Conservation (phyloP, 2,113 vertebrate genomes). For the Meles meles region DNA sequence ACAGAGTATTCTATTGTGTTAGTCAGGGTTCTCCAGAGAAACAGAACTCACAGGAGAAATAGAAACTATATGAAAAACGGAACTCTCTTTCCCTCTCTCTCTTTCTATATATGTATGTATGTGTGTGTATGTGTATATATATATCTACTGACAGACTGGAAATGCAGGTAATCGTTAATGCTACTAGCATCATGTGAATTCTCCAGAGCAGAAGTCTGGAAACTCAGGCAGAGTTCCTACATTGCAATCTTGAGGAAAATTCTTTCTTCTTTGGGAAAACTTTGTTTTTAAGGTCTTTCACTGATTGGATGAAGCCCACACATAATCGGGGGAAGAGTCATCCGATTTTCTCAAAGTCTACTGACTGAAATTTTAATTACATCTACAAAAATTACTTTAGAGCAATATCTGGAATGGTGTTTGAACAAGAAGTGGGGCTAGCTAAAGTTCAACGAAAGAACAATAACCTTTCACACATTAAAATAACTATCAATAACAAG, state of each 20-base stretch:
- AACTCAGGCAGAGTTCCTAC: neutral
- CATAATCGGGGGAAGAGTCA: neutral
- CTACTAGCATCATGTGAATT: neutral
- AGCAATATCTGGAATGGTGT: neutral
- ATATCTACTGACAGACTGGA: neutral
- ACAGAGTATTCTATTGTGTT: neutral
- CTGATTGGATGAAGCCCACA: neutral
- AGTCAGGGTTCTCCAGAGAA: neutral
- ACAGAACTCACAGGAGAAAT: neutral
- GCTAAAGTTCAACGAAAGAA: neutral
- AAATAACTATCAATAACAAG: neutral
- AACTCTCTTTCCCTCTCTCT: too few species aligned
- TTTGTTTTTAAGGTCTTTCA: neutral
- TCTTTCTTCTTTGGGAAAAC: neutral
- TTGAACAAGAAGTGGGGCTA: neutral
- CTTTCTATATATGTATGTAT: too few species aligned
- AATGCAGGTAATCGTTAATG: neutral
- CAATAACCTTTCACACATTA: neutral
- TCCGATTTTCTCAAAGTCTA: neutral
- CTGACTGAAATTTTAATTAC: neutral
- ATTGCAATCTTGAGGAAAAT: neutral
- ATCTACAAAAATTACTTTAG: neutral
- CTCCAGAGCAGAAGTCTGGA: neutral
- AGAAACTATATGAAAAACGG: neutral
- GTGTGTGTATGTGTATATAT: too few species aligned